Evolutionary conservation across 2,113 vertebrate species (phyloP).

Genomic region (Naja naja): DNA sequence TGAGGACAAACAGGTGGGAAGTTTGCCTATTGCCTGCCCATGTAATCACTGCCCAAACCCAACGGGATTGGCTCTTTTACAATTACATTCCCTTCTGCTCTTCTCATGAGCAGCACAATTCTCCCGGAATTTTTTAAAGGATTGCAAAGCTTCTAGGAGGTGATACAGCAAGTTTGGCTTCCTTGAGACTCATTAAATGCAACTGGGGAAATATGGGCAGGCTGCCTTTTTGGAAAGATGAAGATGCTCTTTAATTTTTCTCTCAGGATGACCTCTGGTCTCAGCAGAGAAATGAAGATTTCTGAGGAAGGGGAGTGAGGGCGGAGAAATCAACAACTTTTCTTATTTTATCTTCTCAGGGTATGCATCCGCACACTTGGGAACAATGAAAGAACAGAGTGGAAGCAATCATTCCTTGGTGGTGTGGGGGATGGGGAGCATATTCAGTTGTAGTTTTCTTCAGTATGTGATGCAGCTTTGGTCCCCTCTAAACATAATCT

Average conservation of each 20-base stretch:
- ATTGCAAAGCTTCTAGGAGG: slow-evolving; percentile 44
- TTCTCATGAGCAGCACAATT: slow-evolving; percentile 45
- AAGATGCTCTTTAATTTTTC: slow-evolving; percentile 21
- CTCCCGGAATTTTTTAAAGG: slow-evolving; percentile 36
- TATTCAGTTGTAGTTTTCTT: rapidly evolving
- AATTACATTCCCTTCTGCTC: background rate
- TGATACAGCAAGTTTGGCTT: slow-evolving; percentile 48
- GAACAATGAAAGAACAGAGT: background rate
- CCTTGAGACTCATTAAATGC: slow-evolving; percentile 35
- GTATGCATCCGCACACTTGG: rapidly evolving
- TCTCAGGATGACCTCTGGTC: background rate
- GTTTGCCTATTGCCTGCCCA: slow-evolving; percentile 65
- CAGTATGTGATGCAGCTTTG: background rate
- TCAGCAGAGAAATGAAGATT: background rate
- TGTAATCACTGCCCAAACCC: slow-evolving; percentile 61
- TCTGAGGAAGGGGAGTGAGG: background rate
- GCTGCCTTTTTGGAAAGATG: background rate
- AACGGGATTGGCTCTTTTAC: slow-evolving; percentile 47
- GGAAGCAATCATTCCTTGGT: rapidly evolving
- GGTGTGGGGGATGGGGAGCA: rapidly evolving
- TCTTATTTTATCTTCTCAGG: rapidly evolving
- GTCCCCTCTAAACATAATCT: background rate
- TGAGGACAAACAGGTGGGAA: slow-evolving; percentile 54
- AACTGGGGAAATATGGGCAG: slow-evolving; percentile 40
- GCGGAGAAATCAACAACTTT: background rate